These are phyloP conservation scores for Tetragnatha versicolor DNA, from an alignment of 1,140 invertebrate genomes.

Conservation along the genomic window DNA sequence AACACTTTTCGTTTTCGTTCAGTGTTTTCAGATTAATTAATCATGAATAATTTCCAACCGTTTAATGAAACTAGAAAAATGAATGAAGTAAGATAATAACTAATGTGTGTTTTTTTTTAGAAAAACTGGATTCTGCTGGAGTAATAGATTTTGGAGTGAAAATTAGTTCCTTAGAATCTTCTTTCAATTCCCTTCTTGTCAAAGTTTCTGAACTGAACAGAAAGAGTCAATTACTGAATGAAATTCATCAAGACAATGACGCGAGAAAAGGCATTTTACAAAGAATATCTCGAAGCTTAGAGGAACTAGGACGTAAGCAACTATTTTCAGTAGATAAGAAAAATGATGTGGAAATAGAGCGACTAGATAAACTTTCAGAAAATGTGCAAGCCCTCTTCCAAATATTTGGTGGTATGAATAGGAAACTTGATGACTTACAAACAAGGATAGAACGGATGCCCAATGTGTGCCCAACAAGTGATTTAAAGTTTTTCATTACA, in stretches of 20 bases:
- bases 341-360: constrained; percentile 8
- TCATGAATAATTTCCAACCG: neutral
- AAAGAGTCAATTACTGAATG: constrained; percentile 34
- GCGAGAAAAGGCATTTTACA: constrained; percentile 27
- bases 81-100: neutral
- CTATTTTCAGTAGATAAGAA: constrained; percentile 14
- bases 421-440: constrained; percentile 45
- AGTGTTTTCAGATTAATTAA: neutral
- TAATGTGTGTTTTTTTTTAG: constrained; percentile 18
- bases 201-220: constrained; percentile 44
- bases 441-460: constrained; percentile 27
- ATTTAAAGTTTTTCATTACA: constrained; percentile 41
- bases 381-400: constrained; percentile 53
- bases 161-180: constrained; percentile 10
- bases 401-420: constrained; percentile 43
- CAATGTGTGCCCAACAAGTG: constrained; percentile 22
- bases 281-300: constrained; percentile 26
- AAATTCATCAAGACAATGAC: constrained; percentile 46
- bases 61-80: no score
- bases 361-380: constrained; percentile 44
- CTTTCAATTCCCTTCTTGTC: neutral
- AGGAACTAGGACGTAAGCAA: constrained; percentile 30
- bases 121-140: constrained; percentile 16
- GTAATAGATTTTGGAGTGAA: constrained; percentile 8
- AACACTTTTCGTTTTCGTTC: neutral